Percentiles rank a stretch among this genome's conserved stretches.
phyloP scores from a whole-genome alignment of 2,888 invertebrate genomes.

The Cheilosia variabilis region DNA sequence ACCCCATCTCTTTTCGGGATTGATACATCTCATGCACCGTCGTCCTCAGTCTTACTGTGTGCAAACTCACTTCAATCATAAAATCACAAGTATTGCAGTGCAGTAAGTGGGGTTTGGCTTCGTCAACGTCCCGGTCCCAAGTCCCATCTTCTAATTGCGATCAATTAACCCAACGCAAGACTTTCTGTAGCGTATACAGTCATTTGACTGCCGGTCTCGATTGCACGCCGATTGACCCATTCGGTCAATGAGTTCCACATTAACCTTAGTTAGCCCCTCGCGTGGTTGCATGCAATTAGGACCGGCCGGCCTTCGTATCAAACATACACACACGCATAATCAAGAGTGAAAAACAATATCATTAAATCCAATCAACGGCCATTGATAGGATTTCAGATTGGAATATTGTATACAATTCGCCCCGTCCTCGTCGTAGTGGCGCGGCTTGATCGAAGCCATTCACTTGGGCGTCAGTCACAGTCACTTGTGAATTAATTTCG shows the following conservation, averaged over 20 bases:
- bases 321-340: constrained; percentile 22
- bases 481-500: constrained; percentile 38
- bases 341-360: constrained; percentile 72
- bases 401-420: constrained; percentile 8
- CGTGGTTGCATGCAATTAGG: constrained; percentile 56
- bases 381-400: constrained; percentile 72
- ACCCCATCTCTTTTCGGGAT: constrained; percentile 16
- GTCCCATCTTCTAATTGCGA: constrained; percentile 59
- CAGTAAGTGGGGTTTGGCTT: constrained; percentile 2
- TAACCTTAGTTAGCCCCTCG: constrained; percentile 82
- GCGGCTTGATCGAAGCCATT: constrained; percentile 31
- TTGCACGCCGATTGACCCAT: constrained; percentile 78
- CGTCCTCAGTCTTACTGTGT: constrained; percentile 10
- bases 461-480: constrained; percentile 15
- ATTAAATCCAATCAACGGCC: constrained; percentile 71
- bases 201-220: constrained; percentile 43
- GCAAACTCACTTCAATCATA: constrained; percentile 52
- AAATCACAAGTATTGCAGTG: too few relatives aligned
- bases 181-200: neutral
- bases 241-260: constrained; percentile 81
- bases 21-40: constrained; percentile 16
- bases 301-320: constrained; percentile 61
- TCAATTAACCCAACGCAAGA: constrained; percentile 59
- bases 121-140: constrained; percentile 10
- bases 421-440: neutral